Conservation (phyloP, 2,888 invertebrate species). For the Bellardia bayeri region DNA sequence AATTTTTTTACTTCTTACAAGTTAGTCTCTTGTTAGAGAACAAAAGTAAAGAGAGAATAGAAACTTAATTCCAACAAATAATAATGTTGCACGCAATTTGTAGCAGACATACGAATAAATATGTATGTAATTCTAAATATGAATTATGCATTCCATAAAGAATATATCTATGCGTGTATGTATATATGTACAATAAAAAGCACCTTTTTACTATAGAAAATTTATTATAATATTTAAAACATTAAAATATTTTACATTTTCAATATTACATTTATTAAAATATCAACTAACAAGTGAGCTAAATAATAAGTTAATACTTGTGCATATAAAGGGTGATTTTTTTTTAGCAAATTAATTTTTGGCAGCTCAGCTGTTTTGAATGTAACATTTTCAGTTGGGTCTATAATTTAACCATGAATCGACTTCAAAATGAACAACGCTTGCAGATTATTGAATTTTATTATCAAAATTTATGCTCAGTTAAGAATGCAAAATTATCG, state of each 20-base stretch:
- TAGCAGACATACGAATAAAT: constrained; percentile 11
- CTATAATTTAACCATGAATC: too few species aligned
- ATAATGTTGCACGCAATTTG: constrained; percentile 49
- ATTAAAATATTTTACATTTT: background rate
- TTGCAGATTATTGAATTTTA: too few species aligned
- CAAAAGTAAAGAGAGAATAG: background rate
- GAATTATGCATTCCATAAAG: background rate
- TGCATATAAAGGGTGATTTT: too few species aligned
- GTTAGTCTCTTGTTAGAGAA: background rate
- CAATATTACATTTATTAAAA: background rate
- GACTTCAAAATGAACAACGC: too few species aligned
- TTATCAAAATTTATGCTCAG: too few species aligned
- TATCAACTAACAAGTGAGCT: background rate
- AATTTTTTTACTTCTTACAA: constrained; percentile 36
- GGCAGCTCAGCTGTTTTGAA: too few species aligned
- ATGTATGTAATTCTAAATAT: background rate
- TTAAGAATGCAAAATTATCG: too few species aligned
- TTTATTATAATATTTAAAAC: background rate
- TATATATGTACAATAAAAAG: background rate
- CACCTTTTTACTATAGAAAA: background rate
- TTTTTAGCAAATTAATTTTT: too few species aligned
- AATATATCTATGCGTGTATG: background rate
- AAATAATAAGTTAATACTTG: background rate
- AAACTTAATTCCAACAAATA: background rate
- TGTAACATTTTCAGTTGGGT: too few species aligned